phyloP scores from a whole-genome alignment of 2,113 vertebrate species.

The Pteropus alecto region DNA sequence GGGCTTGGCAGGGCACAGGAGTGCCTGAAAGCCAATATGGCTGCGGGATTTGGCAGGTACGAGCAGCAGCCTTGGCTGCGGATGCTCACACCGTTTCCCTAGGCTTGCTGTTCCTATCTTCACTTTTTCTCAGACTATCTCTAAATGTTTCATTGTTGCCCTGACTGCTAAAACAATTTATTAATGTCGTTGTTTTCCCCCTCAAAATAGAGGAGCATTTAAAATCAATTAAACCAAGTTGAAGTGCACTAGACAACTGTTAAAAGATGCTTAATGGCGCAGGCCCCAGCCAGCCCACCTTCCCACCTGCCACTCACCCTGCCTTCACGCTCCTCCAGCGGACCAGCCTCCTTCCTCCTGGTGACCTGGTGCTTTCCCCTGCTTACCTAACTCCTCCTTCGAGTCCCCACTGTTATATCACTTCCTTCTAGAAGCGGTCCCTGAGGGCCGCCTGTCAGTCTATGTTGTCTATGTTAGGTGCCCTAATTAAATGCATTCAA shows the following conservation, averaged over 20 bases:
- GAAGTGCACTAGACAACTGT: background rate
- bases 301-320: background rate
- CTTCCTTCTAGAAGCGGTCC: slow-evolving; percentile 22
- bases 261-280: background rate
- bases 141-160: background rate
- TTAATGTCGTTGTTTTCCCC: background rate
- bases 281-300: background rate
- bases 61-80: fast-evolving
- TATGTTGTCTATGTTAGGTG: background rate
- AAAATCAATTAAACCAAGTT: background rate
- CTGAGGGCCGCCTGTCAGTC: background rate
- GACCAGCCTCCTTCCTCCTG: background rate
- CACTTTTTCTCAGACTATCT: background rate
- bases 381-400: background rate
- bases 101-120: background rate
- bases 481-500: background rate
- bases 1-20: background rate
- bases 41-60: background rate
- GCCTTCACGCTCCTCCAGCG: fast-evolving
- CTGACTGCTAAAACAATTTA: background rate
- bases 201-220: background rate
- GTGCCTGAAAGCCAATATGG: fast-evolving
- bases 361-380: background rate
- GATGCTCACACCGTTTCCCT: background rate
- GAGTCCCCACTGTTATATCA: background rate